phyloP scores from a whole-genome alignment of 2,113 vertebrate genomes.

The Eidolon helvum region DNA sequence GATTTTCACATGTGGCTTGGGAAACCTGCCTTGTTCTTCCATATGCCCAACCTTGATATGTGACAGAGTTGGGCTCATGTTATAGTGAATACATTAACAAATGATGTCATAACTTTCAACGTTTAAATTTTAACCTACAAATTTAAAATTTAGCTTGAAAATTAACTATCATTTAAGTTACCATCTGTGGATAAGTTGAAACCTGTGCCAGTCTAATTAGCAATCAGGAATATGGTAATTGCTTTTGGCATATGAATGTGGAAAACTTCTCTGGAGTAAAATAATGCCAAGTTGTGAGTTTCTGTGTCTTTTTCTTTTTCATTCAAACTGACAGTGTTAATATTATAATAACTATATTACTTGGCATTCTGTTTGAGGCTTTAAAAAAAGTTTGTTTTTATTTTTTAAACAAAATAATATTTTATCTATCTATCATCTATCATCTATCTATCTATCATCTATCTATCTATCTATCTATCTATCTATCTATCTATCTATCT shows the following conservation, averaged over 20 bases:
- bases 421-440: neutral
- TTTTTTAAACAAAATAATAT: neutral
- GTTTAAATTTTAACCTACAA: constrained; percentile 51
- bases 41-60: neutral
- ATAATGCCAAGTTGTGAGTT: constrained; percentile 38
- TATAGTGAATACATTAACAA: neutral
- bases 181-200: constrained; percentile 60
- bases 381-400: neutral
- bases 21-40: neutral
- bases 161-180: constrained; percentile 62
- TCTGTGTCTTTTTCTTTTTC: neutral
- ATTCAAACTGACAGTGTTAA: neutral
- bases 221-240: constrained; percentile 71
- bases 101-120: constrained; percentile 54
- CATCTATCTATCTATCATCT: neutral
- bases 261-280: constrained; percentile 46
- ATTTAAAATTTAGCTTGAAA: constrained; percentile 63
- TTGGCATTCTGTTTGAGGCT: neutral
- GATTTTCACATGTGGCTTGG: neutral
- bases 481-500: neutral
- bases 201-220: constrained; percentile 60
- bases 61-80: neutral
- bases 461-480: neutral
- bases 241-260: constrained; percentile 37
- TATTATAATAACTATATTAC: constrained; percentile 4